These are phyloP conservation scores for Caenorhabditis becei DNA, from an alignment of 2,888 invertebrate species.

Conservation along the genomic window DNA sequence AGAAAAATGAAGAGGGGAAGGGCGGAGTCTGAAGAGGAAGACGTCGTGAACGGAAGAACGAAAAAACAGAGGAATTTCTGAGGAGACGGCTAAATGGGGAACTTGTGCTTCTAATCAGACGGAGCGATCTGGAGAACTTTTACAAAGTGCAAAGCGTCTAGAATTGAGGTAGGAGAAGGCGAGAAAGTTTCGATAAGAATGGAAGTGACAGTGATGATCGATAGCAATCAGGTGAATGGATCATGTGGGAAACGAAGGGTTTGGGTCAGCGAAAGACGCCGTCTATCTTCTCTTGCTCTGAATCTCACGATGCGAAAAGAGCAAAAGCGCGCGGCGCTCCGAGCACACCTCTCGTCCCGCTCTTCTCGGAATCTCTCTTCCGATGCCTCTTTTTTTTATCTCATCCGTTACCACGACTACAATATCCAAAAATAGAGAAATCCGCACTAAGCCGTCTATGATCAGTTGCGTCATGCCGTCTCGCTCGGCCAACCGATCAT, in stretches of 20 bases:
- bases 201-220: too few relatives aligned
- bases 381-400: neutral
- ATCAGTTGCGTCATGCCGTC: conserved; percentile 15
- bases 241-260: neutral
- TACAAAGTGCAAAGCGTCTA: too few relatives aligned
- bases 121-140: too few relatives aligned
- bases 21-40: conserved; percentile 5
- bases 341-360: neutral
- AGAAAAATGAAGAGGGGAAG: conserved; percentile 6
- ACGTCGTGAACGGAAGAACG: neutral
- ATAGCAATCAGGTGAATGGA: neutral
- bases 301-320: neutral
- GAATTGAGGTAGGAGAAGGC: too few relatives aligned
- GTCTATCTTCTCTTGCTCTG: neutral
- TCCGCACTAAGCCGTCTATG: neutral
- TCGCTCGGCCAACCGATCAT: neutral
- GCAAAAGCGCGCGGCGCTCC: neutral
- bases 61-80: conserved; percentile 11
- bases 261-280: neutral
- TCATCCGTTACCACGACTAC: conserved; percentile 1
- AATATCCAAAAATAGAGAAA: conserved; percentile 4
- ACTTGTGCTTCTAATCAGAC: too few relatives aligned
- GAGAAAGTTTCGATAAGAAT: too few relatives aligned
- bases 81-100: too few relatives aligned
- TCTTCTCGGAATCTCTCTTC: neutral